Base-by-base conservation (phyloP, 2,888 invertebrate genomes). In the Anthophora plumipes region DNA sequence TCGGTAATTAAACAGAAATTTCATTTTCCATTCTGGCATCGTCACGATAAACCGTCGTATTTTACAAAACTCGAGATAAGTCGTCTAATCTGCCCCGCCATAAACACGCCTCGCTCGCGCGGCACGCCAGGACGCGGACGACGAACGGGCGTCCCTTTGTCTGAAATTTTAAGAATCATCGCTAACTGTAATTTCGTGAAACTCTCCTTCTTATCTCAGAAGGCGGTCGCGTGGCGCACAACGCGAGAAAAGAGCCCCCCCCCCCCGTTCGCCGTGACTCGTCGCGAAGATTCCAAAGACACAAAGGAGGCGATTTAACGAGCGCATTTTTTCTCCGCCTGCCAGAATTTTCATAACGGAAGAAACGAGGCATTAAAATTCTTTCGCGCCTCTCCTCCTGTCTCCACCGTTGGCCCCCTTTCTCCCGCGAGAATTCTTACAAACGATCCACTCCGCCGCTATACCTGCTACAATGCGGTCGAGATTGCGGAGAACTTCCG, bases 401-500 rank as follows among this genome's bases (percentile, higher is more conserved):
- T 48, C 43, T 2, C 50, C 54, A 0, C 6, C 20, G 25, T 22
- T 31, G 50, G 50, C 48, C 64, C 59, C 46, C 43, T 68, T 66
- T 50, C 46, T 46, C 63, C 68, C 72, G 31, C 63, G 46, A 83
- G 77, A 77, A 78, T 78, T 85, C 88, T 79, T 86, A 79, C 80
- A 85, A 88, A 87, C 82, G 83, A 88, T 86, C 77, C 81, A 77
- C 80, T 83, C 69, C 67, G 69, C 48, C 66, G 73, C 73, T 68
- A 63, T 67, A 68, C 71, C 70, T 63, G 71, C 77, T 74, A 87
- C 88, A 87, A 87, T 87, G 85, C 86, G 67, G 78, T 74, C 83
- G 81, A 73, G 88, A 87, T 87, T 87, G 86, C 86, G 48, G 80
- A 85, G 86, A 82, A 82, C 86, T 87, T 87, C 85, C 88, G 85